Evolutionary conservation across 2,888 invertebrate species (phyloP).

Genomic region (Serripes groenlandicus): DNA sequence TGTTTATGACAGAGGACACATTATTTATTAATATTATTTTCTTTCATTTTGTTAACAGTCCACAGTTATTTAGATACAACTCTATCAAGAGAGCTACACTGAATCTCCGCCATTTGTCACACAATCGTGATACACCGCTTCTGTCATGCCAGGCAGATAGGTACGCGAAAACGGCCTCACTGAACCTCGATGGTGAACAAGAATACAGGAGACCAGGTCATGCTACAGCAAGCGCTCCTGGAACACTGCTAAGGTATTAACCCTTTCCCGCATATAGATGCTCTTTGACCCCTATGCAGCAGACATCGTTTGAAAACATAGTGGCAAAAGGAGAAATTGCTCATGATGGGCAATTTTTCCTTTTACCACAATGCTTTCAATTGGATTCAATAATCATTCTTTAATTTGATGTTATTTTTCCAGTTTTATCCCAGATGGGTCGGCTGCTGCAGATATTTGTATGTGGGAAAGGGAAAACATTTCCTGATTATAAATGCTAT

Average conservation of each 20-base stretch:
- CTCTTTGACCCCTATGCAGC: neutral
- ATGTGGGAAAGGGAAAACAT: no score
- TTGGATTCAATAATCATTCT: no score
- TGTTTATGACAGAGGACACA: no score
- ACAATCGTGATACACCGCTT: conserved; percentile 77
- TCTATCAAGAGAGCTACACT: conserved; percentile 78
- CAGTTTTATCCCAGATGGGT: no score
- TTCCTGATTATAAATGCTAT: no score
- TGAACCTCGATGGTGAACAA: conserved; percentile 72
- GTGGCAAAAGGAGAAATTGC: neutral
- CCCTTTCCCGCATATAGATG: no score
- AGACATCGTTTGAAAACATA: no score
- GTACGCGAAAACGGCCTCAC: conserved; percentile 68
- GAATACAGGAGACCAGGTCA: conserved; percentile 63
- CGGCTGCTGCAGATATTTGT: no score
- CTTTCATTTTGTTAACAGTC: neutral
- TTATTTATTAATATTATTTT: conserved; percentile 5
- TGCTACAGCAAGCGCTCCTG: conserved; percentile 76
- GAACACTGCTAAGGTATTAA: conserved; percentile 77
- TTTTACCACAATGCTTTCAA: neutral
- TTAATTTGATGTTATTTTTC: no score
- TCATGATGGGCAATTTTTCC: neutral
- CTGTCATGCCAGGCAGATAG: conserved; percentile 61
- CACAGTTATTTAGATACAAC: conserved; percentile 65
- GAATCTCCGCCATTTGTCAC: conserved; percentile 77